A percentile compares a stretch with the other conserved stretches of the same genome.
Conservation (phyloP, 2,113 vertebrate species). For the Ptyas mucosa region DNA sequence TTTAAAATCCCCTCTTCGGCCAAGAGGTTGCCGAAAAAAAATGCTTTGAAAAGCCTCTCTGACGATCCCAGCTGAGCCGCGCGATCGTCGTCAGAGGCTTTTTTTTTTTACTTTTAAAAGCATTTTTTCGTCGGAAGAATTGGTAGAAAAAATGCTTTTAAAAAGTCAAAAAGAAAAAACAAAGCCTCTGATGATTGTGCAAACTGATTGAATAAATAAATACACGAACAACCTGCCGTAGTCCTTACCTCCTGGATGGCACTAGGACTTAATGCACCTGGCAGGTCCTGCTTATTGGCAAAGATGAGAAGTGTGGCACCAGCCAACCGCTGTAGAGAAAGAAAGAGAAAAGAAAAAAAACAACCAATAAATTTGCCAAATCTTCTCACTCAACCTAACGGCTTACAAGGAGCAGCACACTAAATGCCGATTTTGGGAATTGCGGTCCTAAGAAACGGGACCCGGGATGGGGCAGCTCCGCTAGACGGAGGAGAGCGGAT, state of each 20-base stretch:
- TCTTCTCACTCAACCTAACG: neutral
- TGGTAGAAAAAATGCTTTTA: no score
- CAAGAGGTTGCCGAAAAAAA: no score
- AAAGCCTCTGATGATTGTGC: no score
- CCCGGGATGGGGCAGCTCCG: neutral
- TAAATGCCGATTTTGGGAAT: neutral
- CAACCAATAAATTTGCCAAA: neutral
- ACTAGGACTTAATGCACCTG: slow-evolving; percentile 80
- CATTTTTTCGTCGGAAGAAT: no score
- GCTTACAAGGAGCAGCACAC: neutral
- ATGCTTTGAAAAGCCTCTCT: no score
- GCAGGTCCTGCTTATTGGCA: slow-evolving; percentile 90
- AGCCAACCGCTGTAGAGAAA: slow-evolving; percentile 73
- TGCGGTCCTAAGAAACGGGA: neutral
- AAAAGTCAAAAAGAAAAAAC: no score
- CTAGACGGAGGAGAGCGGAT: no score
- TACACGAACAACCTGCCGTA: neutral
- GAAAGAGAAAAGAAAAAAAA: neutral
- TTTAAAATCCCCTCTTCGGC: no score
- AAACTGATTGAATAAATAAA: neutral
- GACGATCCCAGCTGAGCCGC: no score
- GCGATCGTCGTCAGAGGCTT: no score
- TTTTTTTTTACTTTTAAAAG: no score
- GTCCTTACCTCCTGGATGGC: slow-evolving; percentile 78
- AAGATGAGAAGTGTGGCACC: slow-evolving; percentile 89